Conservation (phyloP, 2,797 vertebrate genomes). For the Acanthiza pusilla region DNA sequence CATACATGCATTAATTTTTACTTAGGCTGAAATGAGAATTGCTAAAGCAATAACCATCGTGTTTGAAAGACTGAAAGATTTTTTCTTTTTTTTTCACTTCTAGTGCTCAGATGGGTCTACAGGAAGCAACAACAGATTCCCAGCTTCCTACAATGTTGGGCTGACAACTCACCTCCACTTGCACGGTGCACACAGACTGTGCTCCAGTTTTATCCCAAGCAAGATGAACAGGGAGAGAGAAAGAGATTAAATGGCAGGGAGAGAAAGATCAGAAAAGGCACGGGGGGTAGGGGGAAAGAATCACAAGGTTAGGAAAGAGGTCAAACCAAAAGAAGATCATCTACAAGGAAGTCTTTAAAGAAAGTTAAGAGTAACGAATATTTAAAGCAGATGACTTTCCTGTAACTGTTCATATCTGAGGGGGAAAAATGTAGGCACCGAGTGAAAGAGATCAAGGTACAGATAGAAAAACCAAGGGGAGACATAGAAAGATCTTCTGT, state of each 20-base stretch:
- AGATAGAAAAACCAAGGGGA: not conserved
- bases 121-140: not conserved
- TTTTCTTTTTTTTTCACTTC: not conserved
- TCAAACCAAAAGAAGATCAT: slow-evolving; percentile 23
- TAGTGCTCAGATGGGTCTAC: not conserved
- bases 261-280: not conserved
- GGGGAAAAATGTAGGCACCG: not conserved
- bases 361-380: slow-evolving; percentile 35
- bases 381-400: not conserved
- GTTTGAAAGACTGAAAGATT: not conserved
- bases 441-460: not conserved
- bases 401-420: not conserved
- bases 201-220: slow-evolving; percentile 9
- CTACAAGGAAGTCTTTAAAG: slow-evolving; percentile 30
- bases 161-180: slow-evolving; percentile 7
- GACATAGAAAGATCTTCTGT: not conserved
- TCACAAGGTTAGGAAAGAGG: slow-evolving; percentile 17
- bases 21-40: not conserved
- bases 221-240: not conserved
- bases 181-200: not conserved
- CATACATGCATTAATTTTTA: not conserved
- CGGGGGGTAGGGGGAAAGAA: not conserved
- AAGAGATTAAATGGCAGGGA: not conserved
- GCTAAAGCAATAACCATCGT: not conserved
- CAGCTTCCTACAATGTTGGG: not conserved